Evolutionary conservation across 1,140 invertebrate species (phyloP), one percentile per base, ranked within the genome.

Genomic region (Diabrotica undecimpunctata): DNA sequence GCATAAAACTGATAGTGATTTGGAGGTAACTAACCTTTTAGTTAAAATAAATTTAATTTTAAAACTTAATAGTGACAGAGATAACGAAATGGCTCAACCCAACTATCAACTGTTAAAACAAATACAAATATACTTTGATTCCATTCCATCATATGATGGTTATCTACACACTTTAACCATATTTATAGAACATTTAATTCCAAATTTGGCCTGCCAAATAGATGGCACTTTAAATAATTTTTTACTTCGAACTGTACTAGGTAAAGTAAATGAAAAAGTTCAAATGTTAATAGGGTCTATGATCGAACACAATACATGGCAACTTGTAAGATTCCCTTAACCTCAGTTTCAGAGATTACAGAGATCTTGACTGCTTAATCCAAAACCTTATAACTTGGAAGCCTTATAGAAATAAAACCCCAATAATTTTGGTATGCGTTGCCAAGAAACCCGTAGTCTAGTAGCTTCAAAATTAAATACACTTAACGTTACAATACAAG

Each of bases 281-380:
- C 25, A 55, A 58, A 41, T 57, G 25, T 60, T 72, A 65, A 70
- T 72, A 61, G 57, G 51, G 12, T 59, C 64, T 13, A 46, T 66
- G 69, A 50, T 38, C n/a, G 71, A 71, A 64, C 62, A 71, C 64
- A 66, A 65, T 56, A 61, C 13, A 12, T 73, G 71, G 67, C 10
- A 7, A 25, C 7, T 65, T 71, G 35, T 69, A 71, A 66, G 14
- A 62, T 12, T 54, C 50, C 6, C 39, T 72, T 35, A 59, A 52
- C 35, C 14, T 66, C 9, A 71, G 51, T 57, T 69, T 70, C 51
- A 13, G 62, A n/a, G 64, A 70, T 64, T 69, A 72, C 61, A 55
- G 69, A 56, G 66, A 66, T 37, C 12, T 66, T 38, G 67, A 70
- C 63, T 72, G 71, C 57, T 39, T 72, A 46, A 59, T 65, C 41